Conservation (phyloP, 2,113 vertebrate species). For the Phycodurus eques region DNA sequence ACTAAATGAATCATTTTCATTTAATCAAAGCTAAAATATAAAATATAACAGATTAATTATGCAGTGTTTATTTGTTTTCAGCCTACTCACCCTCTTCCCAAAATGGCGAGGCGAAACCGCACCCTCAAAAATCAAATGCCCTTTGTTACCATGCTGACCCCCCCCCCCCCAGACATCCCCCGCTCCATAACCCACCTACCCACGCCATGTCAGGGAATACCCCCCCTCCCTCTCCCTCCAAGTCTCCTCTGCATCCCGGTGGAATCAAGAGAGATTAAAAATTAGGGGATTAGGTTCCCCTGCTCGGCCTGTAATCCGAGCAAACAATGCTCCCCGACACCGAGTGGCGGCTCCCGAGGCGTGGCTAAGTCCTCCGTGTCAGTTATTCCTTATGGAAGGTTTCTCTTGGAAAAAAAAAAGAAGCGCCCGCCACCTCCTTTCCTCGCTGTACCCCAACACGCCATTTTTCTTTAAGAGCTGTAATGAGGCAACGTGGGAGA, state of each 20-base stretch:
- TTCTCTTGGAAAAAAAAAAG: constrained; percentile 71
- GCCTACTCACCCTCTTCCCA: constrained; percentile 4
- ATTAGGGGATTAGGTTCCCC: constrained; percentile 73
- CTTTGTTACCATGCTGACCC: constrained; percentile 62
- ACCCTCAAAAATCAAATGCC: constrained; percentile 44
- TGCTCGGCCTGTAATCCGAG: constrained; percentile 72
- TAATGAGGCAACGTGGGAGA: constrained; percentile 74
- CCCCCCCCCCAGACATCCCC: constrained; percentile 27
- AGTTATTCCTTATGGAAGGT: constrained; percentile 74
- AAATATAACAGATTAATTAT: too few relatives aligned
- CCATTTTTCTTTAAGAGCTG: constrained; percentile 51
- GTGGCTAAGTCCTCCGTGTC: constrained; percentile 64
- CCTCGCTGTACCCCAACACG: constrained; percentile 47
- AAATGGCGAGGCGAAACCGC: constrained; percentile 23
- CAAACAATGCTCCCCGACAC: constrained; percentile 72
- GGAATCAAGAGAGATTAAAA: constrained; percentile 75
- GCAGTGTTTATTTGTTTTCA: neutral
- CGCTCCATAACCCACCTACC: constrained; percentile 54
- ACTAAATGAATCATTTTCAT: too few relatives aligned
- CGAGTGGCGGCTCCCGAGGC: constrained; percentile 55
- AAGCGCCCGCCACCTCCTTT: constrained; percentile 51
- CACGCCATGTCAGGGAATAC: constrained; percentile 59
- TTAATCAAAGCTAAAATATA: too few relatives aligned
- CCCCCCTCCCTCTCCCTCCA: constrained; percentile 26
- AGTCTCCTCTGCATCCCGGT: constrained; percentile 55